phyloP scores from a whole-genome alignment of 1,140 invertebrate genomes.

The Macrocentrus cingulum region DNA sequence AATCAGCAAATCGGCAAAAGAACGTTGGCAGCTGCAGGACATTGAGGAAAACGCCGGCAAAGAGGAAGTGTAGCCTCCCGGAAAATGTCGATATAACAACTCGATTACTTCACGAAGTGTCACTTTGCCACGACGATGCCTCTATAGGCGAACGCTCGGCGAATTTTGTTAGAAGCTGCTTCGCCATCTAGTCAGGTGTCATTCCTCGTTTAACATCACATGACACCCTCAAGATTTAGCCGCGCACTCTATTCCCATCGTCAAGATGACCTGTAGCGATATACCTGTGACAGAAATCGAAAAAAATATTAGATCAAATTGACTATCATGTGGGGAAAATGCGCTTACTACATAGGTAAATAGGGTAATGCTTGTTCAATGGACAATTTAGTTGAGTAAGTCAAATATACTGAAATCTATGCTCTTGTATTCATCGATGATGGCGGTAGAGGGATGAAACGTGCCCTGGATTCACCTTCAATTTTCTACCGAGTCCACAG shows the following conservation, averaged over 20 bases:
- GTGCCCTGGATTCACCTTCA: slow-evolving; percentile 26
- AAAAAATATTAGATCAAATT: slow-evolving; percentile 6
- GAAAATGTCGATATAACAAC: slow-evolving; percentile 21
- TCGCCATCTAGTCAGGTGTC: neutral
- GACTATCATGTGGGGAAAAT: neutral
- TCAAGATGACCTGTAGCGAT: slow-evolving; percentile 1
- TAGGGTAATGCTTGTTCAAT: slow-evolving; percentile 25
- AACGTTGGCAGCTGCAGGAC: slow-evolving; percentile 13
- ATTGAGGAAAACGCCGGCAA: slow-evolving; percentile 1
- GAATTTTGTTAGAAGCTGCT: slow-evolving; percentile 16
- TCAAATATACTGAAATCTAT: slow-evolving; percentile 28
- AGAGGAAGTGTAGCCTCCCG: neutral
- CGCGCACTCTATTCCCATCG: slow-evolving; percentile 7
- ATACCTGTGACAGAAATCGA: no score
- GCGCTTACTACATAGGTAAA: neutral
- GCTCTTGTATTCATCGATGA: neutral
- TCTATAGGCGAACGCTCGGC: neutral
- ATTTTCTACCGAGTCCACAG: slow-evolving; percentile 32
- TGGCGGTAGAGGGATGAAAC: neutral
- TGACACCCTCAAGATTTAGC: slow-evolving; percentile 19
- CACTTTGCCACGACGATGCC: slow-evolving; percentile 11
- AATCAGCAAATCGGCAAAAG: slow-evolving; percentile 22
- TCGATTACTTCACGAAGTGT: slow-evolving; percentile 22
- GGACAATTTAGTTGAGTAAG: slow-evolving; percentile 41
- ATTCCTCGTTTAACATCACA: slow-evolving; percentile 2